Conservation (phyloP, 2,888 invertebrate species). For the Lepidonotus clava region DNA sequence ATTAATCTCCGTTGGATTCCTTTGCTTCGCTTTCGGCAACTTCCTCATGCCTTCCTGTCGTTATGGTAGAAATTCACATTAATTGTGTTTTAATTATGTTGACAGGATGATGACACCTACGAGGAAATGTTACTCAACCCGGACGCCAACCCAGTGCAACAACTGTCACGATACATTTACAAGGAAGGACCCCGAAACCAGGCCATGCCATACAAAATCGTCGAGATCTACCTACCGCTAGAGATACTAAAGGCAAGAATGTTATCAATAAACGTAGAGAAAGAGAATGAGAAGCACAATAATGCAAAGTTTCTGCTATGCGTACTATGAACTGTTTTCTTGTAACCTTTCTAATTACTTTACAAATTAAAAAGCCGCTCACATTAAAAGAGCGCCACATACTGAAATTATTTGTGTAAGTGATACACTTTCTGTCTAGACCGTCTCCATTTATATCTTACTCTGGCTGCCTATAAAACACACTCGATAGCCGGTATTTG, state of each 20-base stretch:
- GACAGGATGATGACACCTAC: constrained; percentile 37
- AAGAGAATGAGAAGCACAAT: background rate
- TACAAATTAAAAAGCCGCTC: too few relatives aligned
- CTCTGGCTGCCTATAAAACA: too few relatives aligned
- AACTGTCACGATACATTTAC: constrained; percentile 59
- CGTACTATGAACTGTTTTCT: background rate
- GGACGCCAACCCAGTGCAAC: constrained; percentile 52
- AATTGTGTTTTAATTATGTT: background rate
- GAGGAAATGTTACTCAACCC: constrained; percentile 54
- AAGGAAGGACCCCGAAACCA: constrained; percentile 56
- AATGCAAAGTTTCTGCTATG: background rate
- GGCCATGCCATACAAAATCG: constrained; percentile 55
- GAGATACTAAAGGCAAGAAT: constrained; percentile 63
- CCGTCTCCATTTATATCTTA: too few relatives aligned
- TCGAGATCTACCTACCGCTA: constrained; percentile 64
- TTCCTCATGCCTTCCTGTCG: too few relatives aligned
- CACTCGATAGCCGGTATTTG: too few relatives aligned
- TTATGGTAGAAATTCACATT: too few relatives aligned
- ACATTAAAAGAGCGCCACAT: too few relatives aligned
- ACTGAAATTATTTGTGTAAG: too few relatives aligned
- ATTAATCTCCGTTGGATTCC: background rate
- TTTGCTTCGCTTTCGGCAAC: background rate
- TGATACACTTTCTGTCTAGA: too few relatives aligned
- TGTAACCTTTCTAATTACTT: too few relatives aligned
- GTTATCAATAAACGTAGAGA: too few relatives aligned